Base-by-base conservation (phyloP, 2,888 invertebrate species). In the Oxycera nigricornis region DNA sequence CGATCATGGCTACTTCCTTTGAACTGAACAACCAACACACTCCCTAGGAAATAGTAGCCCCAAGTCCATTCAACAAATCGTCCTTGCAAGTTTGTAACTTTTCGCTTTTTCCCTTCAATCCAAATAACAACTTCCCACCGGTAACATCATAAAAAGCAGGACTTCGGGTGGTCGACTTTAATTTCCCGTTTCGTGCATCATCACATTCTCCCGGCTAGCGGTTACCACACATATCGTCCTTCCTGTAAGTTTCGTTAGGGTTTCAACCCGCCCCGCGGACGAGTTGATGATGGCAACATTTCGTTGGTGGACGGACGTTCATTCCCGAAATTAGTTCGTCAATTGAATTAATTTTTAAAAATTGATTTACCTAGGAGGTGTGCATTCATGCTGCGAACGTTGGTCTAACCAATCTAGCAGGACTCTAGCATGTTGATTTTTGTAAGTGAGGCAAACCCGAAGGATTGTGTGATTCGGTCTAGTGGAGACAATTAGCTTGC, bases 271-370 rank as follows among this genome's bases (percentile, higher is more conserved):
- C n/a, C n/a, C n/a, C n/a, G 9, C 31, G 26, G 68, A 68, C 68
- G n/a, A 28, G 70, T 55, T 52, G 70, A 52, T 35, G 55, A 55
- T 14, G 31, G 55, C n/a, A 31, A 55, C 70, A 55, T 52, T 70
- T 22, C 55, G 55, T 20, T 1, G 7, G 7, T 14, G 14, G 39
- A 9, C 14, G 39, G 39, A 9, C 14, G 7, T 39, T 39, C 39
- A 14, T 20, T 20, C 14, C 41, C 70, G 52, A 35, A 70, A 70
- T 31, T 52, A 70, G 31, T 70, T 70, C 31, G 70, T 17, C 70
- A 70, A 84, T 84, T 83, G 83, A 84, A 84, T 84, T 84, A 83
- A 84, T 83, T 83, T 82, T 82, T 82, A 81, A 83, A 83, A 82
- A 84, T 83, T 84, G 81, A 84, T 84, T n/a, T 83, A 84, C 82